These are phyloP conservation scores for Clanis bilineata DNA, from an alignment of 2,888 invertebrate genomes.

Conservation along the genomic window DNA sequence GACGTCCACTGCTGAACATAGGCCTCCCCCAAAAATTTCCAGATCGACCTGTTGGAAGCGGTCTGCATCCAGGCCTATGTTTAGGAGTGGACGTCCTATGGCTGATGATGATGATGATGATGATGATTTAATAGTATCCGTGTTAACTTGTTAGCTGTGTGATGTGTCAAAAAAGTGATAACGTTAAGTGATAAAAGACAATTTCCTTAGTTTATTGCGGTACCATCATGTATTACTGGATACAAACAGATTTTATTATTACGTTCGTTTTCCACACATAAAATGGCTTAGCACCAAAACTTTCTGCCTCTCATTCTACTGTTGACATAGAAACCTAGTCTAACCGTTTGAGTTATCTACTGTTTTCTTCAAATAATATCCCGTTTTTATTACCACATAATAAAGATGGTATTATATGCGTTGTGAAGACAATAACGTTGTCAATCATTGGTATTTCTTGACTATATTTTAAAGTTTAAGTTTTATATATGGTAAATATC, in stretches of 20 bases:
- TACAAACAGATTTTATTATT: neutral
- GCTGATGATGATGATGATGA: too few relatives aligned
- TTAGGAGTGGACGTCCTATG: too few relatives aligned
- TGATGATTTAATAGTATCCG: too few relatives aligned
- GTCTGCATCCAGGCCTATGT: too few relatives aligned
- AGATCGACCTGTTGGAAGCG: too few relatives aligned
- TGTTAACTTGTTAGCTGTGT: too few relatives aligned
- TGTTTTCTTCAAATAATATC: neutral
- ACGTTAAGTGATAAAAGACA: too few relatives aligned
- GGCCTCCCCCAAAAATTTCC: too few relatives aligned
- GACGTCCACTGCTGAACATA: too few relatives aligned
- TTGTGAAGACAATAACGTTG: neutral
- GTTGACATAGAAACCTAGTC: slow-evolving; percentile 2
- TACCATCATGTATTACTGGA: neutral
- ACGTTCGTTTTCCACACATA: neutral
- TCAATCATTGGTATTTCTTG: neutral
- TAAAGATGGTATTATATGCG: neutral
- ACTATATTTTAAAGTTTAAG: neutral
- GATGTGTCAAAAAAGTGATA: too few relatives aligned
- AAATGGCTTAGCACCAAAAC: neutral
- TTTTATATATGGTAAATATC: neutral
- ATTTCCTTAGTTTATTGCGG: neutral
- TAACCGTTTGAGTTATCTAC: neutral
- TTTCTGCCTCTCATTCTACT: neutral
- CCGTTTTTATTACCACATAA: neutral